Base-by-base conservation (phyloP, 2,113 vertebrate genomes). In the Fulmarus glacialis region DNA sequence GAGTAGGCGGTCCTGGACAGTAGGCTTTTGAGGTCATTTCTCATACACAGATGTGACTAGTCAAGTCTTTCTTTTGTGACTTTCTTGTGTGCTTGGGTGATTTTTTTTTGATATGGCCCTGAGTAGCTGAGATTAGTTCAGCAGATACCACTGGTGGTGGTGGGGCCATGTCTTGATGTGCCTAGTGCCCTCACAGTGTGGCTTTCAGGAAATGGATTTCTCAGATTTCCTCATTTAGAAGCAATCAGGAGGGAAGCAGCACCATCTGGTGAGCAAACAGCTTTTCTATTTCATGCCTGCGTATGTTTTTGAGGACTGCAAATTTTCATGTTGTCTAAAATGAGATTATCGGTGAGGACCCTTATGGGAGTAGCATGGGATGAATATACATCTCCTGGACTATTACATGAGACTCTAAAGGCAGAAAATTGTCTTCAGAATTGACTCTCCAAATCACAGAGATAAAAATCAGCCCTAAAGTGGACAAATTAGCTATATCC, bases 211-310 rank as follows among this genome's bases (percentile, higher is more conserved):
- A 88, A 82, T 1, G 48, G 34, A 30, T 12, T 71, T 79, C 60
- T 93, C 42, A 70, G 40, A 64, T 86, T 89, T 82, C 66, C 22
- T 91, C 29, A 42, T 82, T 87, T 59, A 48, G 52, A 81, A 82
- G 45, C 75, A 81, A 89, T 87, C 43, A 52, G 40, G 92, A 95
- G 80, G 80, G 62, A 96, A 95, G 94, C 42, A 96, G 95, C 94
- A 96, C 97, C 97, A 94, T 93, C 97, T 97, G 93, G 91, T 95
- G 97, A 96, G 66, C 72, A 91, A 94, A 85, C 6, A 70, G 50
- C 18, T 79, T 80, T 93, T 80, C 82, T 63, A 29, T 80, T 59
- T 87, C 3, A 8, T 48, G 42, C 29, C 24, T 91, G n/a, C 40
- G 29, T 56, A 34, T 29, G 21, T 62, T 87, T 82, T 72, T 75